Conservation (phyloP, 2,888 invertebrate genomes). For the Tiphia femorata region DNA sequence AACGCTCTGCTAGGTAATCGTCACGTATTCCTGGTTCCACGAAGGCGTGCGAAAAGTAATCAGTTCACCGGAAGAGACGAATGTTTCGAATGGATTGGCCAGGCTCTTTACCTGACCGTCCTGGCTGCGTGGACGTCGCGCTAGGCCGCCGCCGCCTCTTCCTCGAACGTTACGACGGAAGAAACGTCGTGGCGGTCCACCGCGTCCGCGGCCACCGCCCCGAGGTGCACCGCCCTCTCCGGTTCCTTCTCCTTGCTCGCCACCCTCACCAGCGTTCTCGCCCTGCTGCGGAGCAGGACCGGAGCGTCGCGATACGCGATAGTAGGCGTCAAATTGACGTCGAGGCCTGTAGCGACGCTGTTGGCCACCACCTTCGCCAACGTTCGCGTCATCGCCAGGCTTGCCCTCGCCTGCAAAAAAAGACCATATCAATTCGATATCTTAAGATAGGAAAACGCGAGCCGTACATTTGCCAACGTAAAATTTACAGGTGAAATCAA, state of each 20-base stretch:
- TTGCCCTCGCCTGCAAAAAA: conserved; percentile 62
- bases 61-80: neutral
- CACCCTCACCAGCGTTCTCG: conserved; percentile 64
- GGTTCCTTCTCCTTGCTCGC: conserved; percentile 52
- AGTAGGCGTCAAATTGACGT: conserved; percentile 69
- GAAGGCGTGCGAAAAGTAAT: neutral
- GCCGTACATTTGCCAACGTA: too few relatives aligned
- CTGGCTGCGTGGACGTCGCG: conserved; percentile 71
- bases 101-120: conserved; percentile 66
- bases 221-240: conserved; percentile 46
- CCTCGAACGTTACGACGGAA: conserved; percentile 84
- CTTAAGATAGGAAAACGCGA: too few relatives aligned
- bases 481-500: too few relatives aligned
- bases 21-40: too few relatives aligned
- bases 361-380: conserved; percentile 62
- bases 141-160: conserved; percentile 73
- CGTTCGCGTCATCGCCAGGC: conserved; percentile 67
- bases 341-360: conserved; percentile 71
- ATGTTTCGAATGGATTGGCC: neutral
- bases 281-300: conserved; percentile 57
- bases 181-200: conserved; percentile 74
- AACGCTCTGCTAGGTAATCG: too few relatives aligned
- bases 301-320: conserved; percentile 68
- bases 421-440: too few relatives aligned
- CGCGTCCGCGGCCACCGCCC: conserved; percentile 68